Evolutionary conservation across 2,797 vertebrate species (phyloP), one percentile per base, ranked within the genome.

Genomic region (Gadopsis marmoratus): DNA sequence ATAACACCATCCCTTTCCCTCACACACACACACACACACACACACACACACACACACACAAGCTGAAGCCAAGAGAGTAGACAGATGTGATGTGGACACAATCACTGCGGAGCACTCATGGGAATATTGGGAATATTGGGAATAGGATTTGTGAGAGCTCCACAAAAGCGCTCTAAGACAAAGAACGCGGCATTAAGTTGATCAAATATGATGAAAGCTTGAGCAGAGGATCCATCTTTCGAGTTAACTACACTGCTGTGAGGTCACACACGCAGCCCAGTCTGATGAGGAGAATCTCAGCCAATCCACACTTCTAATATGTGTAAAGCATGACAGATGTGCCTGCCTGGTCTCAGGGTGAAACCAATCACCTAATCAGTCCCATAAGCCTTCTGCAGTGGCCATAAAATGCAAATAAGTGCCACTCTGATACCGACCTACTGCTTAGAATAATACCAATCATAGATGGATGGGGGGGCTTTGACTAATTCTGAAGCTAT

Each of bases 331-430:
- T 84, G 78, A 84, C 87, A 91, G 81, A 89, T 89, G 87, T 79
- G 82, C 29, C 60, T 33, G 60, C 12, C 61, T 51, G 66, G 70
- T 51, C 21, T 60, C 60, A 12, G 41, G 66, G 69, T 79, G 59
- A 90, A 78, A 71, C 71, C 41, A 87, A 80, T 91, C 92, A 89
- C 65, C 75, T 93, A 93, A 95, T 95, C 89, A 79, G 59, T 29
- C 66, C 75, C 13, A n/a, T 73, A 92, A 89, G 92, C 94, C 89
- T 91, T 89, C 94, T 90, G 93, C 94, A 93, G 89, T 84, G 76
- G 91, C 94, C 95, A 86, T 94, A 94, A 96, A 96, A 96, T 96
- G 94, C 93, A 95, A 96, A 97, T 96, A 87, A 14, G 86, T 88
- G 90, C 85, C 90, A 82, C 86, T 94, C 78, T 84, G 59, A 56